Evolutionary conservation across 2,888 invertebrate species (phyloP).

Genomic region (Lepidocyrtoides sp.): DNA sequence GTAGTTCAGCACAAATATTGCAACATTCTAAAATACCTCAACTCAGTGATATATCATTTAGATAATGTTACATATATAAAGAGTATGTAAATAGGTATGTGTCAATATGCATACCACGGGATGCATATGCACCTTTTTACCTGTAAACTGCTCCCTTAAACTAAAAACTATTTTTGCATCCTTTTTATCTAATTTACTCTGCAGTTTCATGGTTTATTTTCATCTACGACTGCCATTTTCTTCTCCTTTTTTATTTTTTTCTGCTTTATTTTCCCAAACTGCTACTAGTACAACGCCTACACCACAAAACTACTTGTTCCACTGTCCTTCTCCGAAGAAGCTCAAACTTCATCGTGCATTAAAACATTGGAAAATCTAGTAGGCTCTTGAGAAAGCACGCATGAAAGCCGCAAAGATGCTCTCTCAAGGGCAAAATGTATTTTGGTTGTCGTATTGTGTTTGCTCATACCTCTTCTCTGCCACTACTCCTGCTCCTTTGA

Average conservation of each 20-base stretch:
- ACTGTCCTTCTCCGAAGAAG: neutral
- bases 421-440: conserved; percentile 72
- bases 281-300: too few species aligned
- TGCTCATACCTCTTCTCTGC: conserved; percentile 1
- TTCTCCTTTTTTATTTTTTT: neutral
- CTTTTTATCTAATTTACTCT: neutral
- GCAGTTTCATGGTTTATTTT: neutral
- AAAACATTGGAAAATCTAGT: conserved; percentile 1
- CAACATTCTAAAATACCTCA: too few species aligned
- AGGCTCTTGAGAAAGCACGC: conserved; percentile 29
- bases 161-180: neutral
- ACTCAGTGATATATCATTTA: too few species aligned
- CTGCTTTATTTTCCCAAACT: too few species aligned
- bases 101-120: too few species aligned
- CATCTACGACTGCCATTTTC: neutral
- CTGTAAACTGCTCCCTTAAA: neutral
- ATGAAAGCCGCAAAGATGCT: conserved; percentile 31
- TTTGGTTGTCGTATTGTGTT: conserved; percentile 35
- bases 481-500: neutral
- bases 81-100: too few species aligned
- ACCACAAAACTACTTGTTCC: neutral
- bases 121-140: neutral
- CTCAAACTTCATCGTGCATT: neutral
- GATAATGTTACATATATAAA: too few species aligned
- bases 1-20: conserved; percentile 19